Evolutionary conservation across 2,113 vertebrate species (phyloP).

Genomic region (Anhinga rufa): DNA sequence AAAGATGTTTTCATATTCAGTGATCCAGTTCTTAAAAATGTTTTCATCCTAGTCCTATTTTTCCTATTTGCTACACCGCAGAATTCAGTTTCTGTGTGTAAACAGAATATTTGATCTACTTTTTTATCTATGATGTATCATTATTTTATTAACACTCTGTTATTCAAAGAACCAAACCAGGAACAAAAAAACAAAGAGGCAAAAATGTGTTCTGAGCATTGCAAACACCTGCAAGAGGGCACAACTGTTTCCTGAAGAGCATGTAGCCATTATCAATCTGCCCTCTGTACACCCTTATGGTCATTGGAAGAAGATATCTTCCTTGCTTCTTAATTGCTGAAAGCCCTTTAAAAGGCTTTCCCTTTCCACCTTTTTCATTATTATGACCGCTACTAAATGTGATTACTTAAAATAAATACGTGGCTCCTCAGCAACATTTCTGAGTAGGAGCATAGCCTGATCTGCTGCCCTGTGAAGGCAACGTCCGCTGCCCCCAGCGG

Average conservation of each 20-base stretch:
- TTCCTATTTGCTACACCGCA: neutral
- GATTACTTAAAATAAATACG: neutral
- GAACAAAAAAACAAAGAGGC: neutral
- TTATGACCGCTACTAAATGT: neutral
- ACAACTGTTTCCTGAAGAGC: neutral
- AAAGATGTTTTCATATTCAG: neutral
- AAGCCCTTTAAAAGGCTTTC: slow-evolving; percentile 1
- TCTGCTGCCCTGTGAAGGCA: neutral
- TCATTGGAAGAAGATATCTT: neutral
- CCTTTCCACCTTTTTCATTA: slow-evolving; percentile 17
- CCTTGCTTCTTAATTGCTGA: neutral
- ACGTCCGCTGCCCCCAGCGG: fast-evolving
- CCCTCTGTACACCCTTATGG: neutral
- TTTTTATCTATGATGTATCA: neutral
- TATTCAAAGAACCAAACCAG: neutral
- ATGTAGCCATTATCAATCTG: neutral
- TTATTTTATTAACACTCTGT: neutral
- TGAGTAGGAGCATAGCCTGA: neutral
- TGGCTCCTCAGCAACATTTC: neutral
- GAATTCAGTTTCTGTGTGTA: neutral
- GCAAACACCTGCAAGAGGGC: neutral
- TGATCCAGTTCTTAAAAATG: neutral
- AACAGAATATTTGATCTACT: neutral
- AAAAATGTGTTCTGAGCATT: neutral
- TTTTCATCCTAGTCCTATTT: neutral